Conservation (phyloP, 1,140 invertebrate genomes). For the Varroa destructor region DNA sequence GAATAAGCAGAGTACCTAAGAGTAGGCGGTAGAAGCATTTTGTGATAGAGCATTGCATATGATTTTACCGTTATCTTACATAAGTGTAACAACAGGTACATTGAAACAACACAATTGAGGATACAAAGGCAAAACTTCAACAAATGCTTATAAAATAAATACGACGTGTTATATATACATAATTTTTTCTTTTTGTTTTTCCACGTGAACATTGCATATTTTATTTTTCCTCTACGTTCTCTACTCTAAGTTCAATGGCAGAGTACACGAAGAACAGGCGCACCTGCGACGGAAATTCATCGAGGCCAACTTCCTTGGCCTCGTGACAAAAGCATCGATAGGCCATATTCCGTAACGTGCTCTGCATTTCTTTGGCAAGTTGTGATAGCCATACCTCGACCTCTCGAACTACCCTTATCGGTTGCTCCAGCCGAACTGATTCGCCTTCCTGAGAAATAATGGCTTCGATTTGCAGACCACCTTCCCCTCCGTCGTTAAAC, state of each 20-base stretch:
- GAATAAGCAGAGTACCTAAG: slow-evolving; percentile 56
- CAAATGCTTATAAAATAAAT: no score
- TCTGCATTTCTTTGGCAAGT: slow-evolving; percentile 65
- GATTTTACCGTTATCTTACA: no score
- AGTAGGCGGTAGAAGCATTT: slow-evolving; percentile 1
- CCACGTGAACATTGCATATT: no score
- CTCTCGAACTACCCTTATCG: slow-evolving; percentile 59
- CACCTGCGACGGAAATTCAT: slow-evolving; percentile 64
- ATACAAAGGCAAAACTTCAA: no score
- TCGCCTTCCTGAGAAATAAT: slow-evolving; percentile 72
- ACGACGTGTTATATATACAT: no score
- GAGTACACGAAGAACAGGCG: not conserved
- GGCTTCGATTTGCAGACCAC: slow-evolving; percentile 49
- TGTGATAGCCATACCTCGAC: slow-evolving; percentile 79
- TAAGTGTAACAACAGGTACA: no score
- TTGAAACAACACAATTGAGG: no score
- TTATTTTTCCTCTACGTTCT: no score
- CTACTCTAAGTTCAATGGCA: no score
- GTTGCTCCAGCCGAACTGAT: slow-evolving; percentile 57
- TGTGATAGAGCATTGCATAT: no score
- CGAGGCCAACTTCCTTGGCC: slow-evolving; percentile 45
- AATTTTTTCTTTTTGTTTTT: no score
- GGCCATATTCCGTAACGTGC: slow-evolving; percentile 53
- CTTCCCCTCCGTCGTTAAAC: slow-evolving; percentile 49
- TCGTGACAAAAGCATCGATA: slow-evolving; percentile 51